Base-by-base conservation (phyloP, 2,888 invertebrate genomes). In the Nysson spinosus region DNA sequence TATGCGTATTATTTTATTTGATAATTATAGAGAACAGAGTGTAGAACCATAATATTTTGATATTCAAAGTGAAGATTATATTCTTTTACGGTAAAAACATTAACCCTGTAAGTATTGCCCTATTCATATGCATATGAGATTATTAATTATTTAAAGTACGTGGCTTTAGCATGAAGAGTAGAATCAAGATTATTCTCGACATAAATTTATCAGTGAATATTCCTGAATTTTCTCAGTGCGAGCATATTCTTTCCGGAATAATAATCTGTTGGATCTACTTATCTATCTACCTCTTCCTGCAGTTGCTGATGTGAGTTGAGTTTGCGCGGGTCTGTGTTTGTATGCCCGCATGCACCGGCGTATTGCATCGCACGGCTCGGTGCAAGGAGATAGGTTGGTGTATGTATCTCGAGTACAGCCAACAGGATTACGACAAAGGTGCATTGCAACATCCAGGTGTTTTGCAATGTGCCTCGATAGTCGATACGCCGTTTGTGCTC, bases 371-470 rank as follows among this genome's bases (percentile, higher is more conserved):
- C 51, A 12, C 32, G 51, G 39, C 30, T 52, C 24, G 22, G 47
- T 12, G 14, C 17, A 17, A n/a, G n/a, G n/a, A n/a, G n/a, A 42
- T 39, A 40, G 49, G 43, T 34, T 32, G 34, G 35, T 32, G 32
- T 39, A 55, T 42, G 62, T 52, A 42, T 58, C 19, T 34, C 49
- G 40, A 50, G 52, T 32, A 49, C 54, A 63, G 39, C 42, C 61
- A 54, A 50, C 62, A 61, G 62, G 58, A 69, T 69, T 73, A 57
- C 69, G 61, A 47, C 66, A 67, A 43, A 56, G 58, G 58, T 39
- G 60, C 54, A 49, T 74, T 74, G 73, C 73, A 66, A 74, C 73
- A 73, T 47, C 62, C 69, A 72, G 75, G 61, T 72, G 64, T 75
- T 75, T 71, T 74, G 69, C 69, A 75, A 75, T 58, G 47, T 52